Percentiles rank a stretch among this genome's conserved stretches.
Evolutionary conservation across 2,113 vertebrate genomes (phyloP).

Genomic region (Ancistrus triradiatus): DNA sequence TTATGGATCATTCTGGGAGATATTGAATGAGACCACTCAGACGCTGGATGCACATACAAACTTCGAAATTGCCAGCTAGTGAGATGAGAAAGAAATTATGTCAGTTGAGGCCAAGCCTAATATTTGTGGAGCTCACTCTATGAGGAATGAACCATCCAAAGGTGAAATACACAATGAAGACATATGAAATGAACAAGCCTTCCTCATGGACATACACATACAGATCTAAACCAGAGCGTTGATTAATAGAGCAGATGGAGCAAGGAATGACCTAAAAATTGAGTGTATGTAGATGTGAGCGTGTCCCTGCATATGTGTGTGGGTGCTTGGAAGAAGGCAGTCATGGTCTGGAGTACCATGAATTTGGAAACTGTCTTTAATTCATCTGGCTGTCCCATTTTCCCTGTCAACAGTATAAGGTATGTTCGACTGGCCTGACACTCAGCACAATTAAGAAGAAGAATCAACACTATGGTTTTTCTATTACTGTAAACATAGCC

Average conservation of each 20-base stretch:
- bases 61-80: no score
- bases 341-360: neutral
- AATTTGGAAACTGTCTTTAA: conserved; percentile 20
- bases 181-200: no score
- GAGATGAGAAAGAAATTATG: no score
- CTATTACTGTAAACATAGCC: neutral
- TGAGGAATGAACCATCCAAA: no score
- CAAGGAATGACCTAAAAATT: neutral
- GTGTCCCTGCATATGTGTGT: neutral
- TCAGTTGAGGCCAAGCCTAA: no score
- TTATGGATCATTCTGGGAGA: no score
- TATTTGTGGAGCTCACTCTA: no score
- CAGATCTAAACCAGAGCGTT: no score
- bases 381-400: conserved; percentile 11
- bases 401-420: neutral
- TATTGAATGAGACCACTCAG: no score
- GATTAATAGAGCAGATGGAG: neutral
- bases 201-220: no score
- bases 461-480: neutral
- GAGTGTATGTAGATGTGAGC: neutral
- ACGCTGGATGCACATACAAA: no score
- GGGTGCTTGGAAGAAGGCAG: conserved; percentile 11
- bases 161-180: no score
- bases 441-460: neutral
- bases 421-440: neutral